Evolutionary conservation across 2,113 vertebrate genomes (phyloP).

Genomic region (Hyla sarda): DNA sequence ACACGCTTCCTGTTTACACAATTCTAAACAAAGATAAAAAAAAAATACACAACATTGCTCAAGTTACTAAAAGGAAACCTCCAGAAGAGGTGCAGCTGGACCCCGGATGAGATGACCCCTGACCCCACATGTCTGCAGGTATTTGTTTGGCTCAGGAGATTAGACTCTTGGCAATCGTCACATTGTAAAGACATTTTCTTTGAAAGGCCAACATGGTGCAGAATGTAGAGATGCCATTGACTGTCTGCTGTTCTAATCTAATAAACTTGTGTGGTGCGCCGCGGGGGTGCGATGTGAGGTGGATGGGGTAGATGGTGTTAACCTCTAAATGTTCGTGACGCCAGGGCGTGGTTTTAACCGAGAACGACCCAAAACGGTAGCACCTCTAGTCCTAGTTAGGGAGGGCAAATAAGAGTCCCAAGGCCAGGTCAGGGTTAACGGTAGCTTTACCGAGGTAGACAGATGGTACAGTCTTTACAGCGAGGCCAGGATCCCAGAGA

Average conservation of each 20-base stretch:
- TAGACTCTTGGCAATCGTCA: neutral
- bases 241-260: neutral
- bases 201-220: neutral
- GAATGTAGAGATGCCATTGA: neutral
- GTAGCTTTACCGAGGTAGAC: no score
- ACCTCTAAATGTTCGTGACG: no score
- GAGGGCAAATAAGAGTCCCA: no score
- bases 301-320: no score
- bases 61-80: neutral
- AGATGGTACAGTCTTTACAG: no score
- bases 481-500: no score
- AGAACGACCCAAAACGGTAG: no score
- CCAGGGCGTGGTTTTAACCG: no score
- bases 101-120: neutral
- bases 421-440: no score
- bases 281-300: no score
- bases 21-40: neutral
- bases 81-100: neutral
- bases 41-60: neutral
- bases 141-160: neutral
- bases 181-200: neutral
- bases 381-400: no score
- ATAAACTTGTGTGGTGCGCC: no score
- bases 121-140: neutral
- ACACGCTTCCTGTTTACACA: neutral